phyloP scores from a whole-genome alignment of 2,888 invertebrate species.

The Neoitamus cyanurus region DNA sequence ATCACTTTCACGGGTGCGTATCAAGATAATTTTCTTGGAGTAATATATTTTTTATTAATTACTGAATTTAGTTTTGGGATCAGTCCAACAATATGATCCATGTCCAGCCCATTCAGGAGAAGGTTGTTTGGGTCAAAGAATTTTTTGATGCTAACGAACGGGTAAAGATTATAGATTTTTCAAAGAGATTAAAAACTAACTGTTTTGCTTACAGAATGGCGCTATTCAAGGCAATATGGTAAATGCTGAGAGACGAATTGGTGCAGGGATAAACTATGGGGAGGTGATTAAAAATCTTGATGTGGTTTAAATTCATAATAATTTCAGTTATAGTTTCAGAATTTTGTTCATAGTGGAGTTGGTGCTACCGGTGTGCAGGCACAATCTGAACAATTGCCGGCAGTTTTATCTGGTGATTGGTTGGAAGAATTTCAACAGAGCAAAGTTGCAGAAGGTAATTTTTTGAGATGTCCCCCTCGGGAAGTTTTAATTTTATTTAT shows the following conservation, averaged over 20 bases:
- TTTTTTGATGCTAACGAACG: constrained; percentile 60
- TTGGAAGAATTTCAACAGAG: constrained; percentile 70
- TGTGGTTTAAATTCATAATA: background rate
- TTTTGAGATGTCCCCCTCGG: background rate
- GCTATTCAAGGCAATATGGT: background rate
- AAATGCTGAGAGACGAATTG: background rate
- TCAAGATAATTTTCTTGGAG: constrained; percentile 51
- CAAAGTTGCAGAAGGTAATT: constrained; percentile 63
- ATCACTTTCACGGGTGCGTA: background rate
- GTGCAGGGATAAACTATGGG: background rate
- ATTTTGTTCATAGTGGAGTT: constrained; percentile 67
- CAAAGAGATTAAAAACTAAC: background rate
- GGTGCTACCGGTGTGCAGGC: constrained; percentile 61
- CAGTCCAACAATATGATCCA: constrained; percentile 57
- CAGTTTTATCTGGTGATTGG: constrained; percentile 59
- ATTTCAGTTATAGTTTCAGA: constrained; percentile 53
- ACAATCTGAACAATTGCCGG: constrained; percentile 54
- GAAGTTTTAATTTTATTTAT: background rate
- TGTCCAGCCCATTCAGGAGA: constrained; percentile 59
- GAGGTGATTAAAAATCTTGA: background rate
- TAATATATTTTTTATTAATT: background rate
- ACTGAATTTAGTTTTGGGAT: constrained; percentile 50
- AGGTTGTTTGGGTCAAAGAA: constrained; percentile 59
- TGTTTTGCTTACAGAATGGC: background rate
- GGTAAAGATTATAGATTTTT: background rate